A percentile compares a stretch with the other conserved stretches of the same genome.
Conservation (phyloP, 2,888 invertebrate genomes). For the Trachelus tabidus region DNA sequence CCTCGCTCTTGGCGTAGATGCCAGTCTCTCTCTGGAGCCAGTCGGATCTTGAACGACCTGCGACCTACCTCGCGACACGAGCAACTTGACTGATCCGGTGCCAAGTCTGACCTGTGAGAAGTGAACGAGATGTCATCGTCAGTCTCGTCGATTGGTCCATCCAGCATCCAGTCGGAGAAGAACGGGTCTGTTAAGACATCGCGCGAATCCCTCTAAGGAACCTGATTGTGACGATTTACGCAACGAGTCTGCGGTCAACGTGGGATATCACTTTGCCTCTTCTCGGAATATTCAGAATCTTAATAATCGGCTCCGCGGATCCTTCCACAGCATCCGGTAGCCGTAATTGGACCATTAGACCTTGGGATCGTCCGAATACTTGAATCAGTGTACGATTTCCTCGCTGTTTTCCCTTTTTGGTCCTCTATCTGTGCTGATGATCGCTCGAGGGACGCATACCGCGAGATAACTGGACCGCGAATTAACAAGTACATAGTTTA, state of each 20-base stretch:
- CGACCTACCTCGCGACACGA: slow-evolving; percentile 21
- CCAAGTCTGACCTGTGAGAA: neutral
- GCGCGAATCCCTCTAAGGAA: neutral
- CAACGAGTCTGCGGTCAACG: neutral
- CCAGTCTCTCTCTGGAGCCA: slow-evolving; percentile 25
- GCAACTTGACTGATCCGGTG: neutral
- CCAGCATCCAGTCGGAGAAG: neutral
- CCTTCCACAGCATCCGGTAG: neutral
- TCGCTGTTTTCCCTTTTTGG: neutral
- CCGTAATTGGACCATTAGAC: neutral
- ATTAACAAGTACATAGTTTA: neutral
- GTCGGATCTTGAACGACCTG: slow-evolving; percentile 37
- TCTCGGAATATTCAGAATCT: neutral
- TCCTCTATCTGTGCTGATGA: neutral
- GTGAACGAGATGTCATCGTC: neutral
- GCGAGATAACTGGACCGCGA: neutral
- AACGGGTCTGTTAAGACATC: neutral
- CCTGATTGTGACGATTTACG: neutral
- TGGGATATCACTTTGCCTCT: neutral
- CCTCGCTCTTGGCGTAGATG: slow-evolving; percentile 2
- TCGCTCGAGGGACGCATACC: neutral
- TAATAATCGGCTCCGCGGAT: neutral
- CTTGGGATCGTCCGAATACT: neutral
- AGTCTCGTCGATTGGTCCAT: neutral
- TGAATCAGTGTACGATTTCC: neutral